Conservation (phyloP, 2,113 vertebrate species). For the Eublepharis macularius region DNA sequence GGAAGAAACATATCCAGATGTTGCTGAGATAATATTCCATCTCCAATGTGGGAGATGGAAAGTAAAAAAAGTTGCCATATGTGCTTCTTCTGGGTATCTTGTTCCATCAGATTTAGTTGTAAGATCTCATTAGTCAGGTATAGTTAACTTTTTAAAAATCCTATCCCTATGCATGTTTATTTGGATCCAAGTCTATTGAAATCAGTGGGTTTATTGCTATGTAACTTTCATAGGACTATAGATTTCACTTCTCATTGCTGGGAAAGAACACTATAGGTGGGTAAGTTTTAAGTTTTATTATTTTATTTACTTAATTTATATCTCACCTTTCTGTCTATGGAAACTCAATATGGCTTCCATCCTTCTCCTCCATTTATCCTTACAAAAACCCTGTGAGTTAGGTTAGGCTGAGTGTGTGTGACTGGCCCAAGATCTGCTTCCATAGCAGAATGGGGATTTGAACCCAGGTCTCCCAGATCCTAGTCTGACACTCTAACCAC, state of each 20-base stretch:
- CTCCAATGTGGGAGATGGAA: neutral
- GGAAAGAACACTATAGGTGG: neutral
- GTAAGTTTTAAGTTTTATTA: neutral
- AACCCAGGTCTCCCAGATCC: no score
- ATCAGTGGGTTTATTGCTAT: neutral
- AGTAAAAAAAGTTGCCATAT: neutral
- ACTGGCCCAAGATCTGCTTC: no score
- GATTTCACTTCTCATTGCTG: neutral
- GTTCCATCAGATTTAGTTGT: neutral
- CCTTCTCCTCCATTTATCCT: no score
- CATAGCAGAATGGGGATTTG: no score
- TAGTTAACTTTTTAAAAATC: neutral
- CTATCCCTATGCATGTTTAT: neutral
- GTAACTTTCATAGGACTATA: neutral
- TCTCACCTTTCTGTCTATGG: no score
- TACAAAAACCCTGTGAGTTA: no score
- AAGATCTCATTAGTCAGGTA: neutral
- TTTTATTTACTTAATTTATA: no score
- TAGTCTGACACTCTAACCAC: no score
- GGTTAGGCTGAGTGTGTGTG: no score
- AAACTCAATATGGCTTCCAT: no score
- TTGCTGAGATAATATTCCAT: neutral
- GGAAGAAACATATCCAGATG: neutral
- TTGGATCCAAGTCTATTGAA: neutral
- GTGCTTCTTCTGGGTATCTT: neutral